Conservation (phyloP, 1,140 invertebrate species). For the Orussus abietinus region DNA sequence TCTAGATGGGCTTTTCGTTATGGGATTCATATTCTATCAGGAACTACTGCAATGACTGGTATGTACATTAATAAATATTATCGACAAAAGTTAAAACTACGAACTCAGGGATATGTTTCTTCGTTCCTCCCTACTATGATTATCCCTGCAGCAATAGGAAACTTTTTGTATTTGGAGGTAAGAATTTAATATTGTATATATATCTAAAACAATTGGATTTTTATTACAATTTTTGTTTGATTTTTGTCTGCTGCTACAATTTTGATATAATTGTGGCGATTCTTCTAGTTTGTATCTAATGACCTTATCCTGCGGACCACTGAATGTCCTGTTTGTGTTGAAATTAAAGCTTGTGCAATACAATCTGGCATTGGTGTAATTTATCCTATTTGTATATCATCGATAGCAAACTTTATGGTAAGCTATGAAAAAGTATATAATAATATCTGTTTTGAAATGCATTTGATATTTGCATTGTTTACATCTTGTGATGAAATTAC, state of each 20-base stretch:
- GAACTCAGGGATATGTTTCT: slow-evolving; percentile 14
- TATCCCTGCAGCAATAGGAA: slow-evolving; percentile 9
- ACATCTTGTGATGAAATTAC: slow-evolving; percentile 5
- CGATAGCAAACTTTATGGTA: slow-evolving; percentile 51
- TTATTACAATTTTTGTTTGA: slow-evolving; percentile 2
- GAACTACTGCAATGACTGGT: slow-evolving; percentile 1
- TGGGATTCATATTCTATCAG: slow-evolving; percentile 15
- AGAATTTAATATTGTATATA: slow-evolving; percentile 4
- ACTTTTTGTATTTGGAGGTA: slow-evolving; percentile 24
- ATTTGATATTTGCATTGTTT: background rate
- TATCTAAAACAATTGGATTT: too few relatives aligned
- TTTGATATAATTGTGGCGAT: slow-evolving; percentile 7
- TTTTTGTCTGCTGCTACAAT: background rate
- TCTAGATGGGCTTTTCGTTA: slow-evolving; percentile 26
- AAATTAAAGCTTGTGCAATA: slow-evolving; percentile 41
- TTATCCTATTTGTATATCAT: slow-evolving; percentile 51
- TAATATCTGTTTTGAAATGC: slow-evolving; percentile 1
- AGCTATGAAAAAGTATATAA: slow-evolving; percentile 12
- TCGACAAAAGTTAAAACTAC: slow-evolving; percentile 34
- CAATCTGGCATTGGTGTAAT: slow-evolving; percentile 37
- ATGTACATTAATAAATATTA: slow-evolving; percentile 27
- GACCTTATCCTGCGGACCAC: slow-evolving; percentile 44
- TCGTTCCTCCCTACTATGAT: slow-evolving; percentile 17
- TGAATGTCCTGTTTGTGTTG: slow-evolving; percentile 51
- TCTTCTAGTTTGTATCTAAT: slow-evolving; percentile 46